Evolutionary conservation across 2,888 invertebrate genomes (phyloP).

Genomic region (Rhagophthalmus giganteus): DNA sequence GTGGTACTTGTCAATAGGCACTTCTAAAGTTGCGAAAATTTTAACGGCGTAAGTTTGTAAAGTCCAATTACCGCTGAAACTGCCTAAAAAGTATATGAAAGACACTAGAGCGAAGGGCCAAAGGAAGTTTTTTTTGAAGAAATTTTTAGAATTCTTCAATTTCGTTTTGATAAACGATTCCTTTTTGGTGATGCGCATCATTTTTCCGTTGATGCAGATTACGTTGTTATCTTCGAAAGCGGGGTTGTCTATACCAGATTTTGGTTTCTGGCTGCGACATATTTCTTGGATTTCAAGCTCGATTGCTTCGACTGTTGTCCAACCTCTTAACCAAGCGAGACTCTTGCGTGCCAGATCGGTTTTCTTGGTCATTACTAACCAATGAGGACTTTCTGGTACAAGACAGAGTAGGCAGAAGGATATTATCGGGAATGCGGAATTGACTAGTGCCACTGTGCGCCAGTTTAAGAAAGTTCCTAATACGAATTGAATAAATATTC

Average conservation of each 20-base stretch:
- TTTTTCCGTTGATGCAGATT: constrained; percentile 54
- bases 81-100: constrained; percentile 70
- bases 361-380: constrained; percentile 72
- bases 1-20: constrained; percentile 75
- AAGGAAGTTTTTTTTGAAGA: constrained; percentile 65
- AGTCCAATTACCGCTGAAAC: constrained; percentile 76
- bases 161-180: constrained; percentile 23
- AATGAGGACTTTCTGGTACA: constrained; percentile 81
- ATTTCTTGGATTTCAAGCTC: constrained; percentile 64
- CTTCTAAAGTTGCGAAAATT: constrained; percentile 71
- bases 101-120: constrained; percentile 68
- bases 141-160: constrained; percentile 45
- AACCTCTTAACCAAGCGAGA: constrained; percentile 79
- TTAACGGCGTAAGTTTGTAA: constrained; percentile 74
- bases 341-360: constrained; percentile 68
- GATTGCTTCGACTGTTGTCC: constrained; percentile 66
- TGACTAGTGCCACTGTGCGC: constrained; percentile 71
- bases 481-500: constrained; percentile 75
- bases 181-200: constrained; percentile 13
- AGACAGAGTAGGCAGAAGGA: constrained; percentile 68
- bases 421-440: constrained; percentile 65
- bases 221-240: constrained; percentile 31
- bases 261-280: constrained; percentile 21
- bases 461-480: constrained; percentile 72
- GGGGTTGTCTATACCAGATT: constrained; percentile 34